A percentile compares a stretch with the other conserved stretches of the same genome.
Conservation (phyloP, 2,888 invertebrate genomes). For the Eueremaeus valkanovi region DNA sequence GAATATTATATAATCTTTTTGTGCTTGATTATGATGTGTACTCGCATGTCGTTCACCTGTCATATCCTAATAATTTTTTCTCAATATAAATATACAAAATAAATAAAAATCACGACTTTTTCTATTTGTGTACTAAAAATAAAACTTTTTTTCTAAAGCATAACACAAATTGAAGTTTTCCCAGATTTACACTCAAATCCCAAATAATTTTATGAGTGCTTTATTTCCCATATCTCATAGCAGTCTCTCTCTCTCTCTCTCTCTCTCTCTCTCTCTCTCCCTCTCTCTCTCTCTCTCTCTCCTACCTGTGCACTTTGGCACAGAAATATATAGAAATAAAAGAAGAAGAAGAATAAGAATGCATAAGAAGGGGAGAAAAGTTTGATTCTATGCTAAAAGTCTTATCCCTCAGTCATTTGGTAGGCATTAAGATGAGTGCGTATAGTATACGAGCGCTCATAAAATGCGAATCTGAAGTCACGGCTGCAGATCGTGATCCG, state of each 20-base stretch:
- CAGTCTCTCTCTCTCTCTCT: not conserved
- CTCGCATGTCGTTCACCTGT: not conserved
- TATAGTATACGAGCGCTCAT: too few relatives aligned
- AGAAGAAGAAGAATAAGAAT: too few relatives aligned
- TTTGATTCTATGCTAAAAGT: not conserved
- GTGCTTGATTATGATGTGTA: not conserved
- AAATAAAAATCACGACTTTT: not conserved
- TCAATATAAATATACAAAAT: not conserved
- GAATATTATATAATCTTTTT: not conserved
- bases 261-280: conserved; percentile 13
- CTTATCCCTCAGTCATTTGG: too few relatives aligned
- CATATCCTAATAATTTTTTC: not conserved
- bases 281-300: conserved; percentile 12
- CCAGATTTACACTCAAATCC: not conserved
- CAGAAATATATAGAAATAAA: not conserved
- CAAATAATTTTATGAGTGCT: not conserved
- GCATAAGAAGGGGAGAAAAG: not conserved
- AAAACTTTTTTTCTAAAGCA: not conserved
- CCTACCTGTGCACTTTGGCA: not conserved
- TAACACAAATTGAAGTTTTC: not conserved
- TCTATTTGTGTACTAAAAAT: not conserved
- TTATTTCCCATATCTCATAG: not conserved
- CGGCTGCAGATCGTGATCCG: not conserved
- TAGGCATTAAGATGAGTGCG: too few relatives aligned
- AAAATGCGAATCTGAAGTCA: not conserved